Base-by-base conservation (phyloP, 2,888 invertebrate genomes). In the Cordilura impudica region DNA sequence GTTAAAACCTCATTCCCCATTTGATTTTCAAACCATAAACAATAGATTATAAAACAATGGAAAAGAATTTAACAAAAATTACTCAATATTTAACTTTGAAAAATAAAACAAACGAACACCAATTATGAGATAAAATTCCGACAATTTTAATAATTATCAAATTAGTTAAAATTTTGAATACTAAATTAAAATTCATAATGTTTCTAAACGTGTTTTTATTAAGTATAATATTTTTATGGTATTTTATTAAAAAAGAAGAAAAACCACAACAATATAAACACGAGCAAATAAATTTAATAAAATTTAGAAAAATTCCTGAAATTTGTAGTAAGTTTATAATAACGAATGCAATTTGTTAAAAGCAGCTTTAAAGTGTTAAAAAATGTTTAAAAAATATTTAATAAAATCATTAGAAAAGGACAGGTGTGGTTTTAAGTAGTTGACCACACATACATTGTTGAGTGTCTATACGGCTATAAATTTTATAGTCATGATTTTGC, bases 241-340 rank as follows among this genome's bases (percentile, higher is more conserved):
- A 54, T 47, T 78, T 47, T 10, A 26, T 35, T 35, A 71, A 67
- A 66, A 51, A 12, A 6, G 63, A 78, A 63, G 51, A 45, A 23
- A 61, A 69, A 19, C n/a, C 14, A 8, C 6, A 18, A 12, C 5
- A 4, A 19, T 8, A 26, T 14, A 26, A 39, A 45, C 14, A 18
- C 0, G 66, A 23, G 29, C n/a, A 19, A 0, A 8, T 51, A 1
- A 56, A 67, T 56, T 56, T 81, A 56, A 4, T 39, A 31, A n/a
- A 65, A n/a, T 58, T 74, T 2, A 70, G 63, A 7, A 51, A 56
- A 51, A 74, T 81, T 14, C 56, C 61, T 1, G 77, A 81, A 66
- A 63, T 81, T 12, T 63, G n/a, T 51, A 19, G 79, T 79, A 53
- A 72, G 79, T 75, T 51, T 19, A 23, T 26, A 1, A 14, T 14